Conservation (phyloP, 2,888 invertebrate genomes). For the Caenorhabditis becei region DNA sequence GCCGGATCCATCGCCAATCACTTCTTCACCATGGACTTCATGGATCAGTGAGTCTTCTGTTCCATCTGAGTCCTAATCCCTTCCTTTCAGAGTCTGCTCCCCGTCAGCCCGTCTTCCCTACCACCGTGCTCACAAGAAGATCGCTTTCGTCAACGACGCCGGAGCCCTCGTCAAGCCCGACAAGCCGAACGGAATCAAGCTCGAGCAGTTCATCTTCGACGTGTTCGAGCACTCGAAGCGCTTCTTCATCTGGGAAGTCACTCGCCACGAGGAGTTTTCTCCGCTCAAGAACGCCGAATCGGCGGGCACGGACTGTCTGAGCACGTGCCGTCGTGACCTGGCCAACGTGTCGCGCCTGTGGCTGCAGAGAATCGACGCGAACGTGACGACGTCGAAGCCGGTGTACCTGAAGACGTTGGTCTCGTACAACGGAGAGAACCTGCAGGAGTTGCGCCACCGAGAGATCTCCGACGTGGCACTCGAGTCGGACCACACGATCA, state of each 20-base stretch:
- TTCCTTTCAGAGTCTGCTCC: constrained; percentile 75
- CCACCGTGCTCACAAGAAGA: constrained; percentile 98
- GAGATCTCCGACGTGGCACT: constrained; percentile 30
- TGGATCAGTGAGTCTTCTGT: constrained; percentile 83
- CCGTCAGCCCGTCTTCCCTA: constrained; percentile 89
- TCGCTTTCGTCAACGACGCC: constrained; percentile 87
- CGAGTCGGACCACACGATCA: constrained; percentile 36
- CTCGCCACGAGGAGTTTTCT: constrained; percentile 94
- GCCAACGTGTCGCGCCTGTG: constrained; percentile 44
- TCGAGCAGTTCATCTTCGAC: constrained; percentile 99
- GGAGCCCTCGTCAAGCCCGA: constrained; percentile 86
- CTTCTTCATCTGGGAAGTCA: constrained; percentile 92
- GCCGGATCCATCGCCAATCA: constrained; percentile 99
- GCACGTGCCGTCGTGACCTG: constrained; percentile 84
- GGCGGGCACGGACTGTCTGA: constrained; percentile 88
- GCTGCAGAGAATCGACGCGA: constrained; percentile 39
- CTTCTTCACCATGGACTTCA: constrained; percentile 92
- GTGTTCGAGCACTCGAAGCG: constrained; percentile 94
- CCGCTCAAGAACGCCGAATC: constrained; percentile 95
- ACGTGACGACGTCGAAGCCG: constrained; percentile 4
- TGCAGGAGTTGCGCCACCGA: constrained; percentile 45
- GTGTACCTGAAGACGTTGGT: constrained; percentile 40
- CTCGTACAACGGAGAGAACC: constrained; percentile 59
- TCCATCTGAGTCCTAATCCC: not conserved
- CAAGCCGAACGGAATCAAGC: constrained; percentile 95